phyloP scores from a whole-genome alignment of 2,888 invertebrate species.

The Sinopyrophorus schimmeli region DNA sequence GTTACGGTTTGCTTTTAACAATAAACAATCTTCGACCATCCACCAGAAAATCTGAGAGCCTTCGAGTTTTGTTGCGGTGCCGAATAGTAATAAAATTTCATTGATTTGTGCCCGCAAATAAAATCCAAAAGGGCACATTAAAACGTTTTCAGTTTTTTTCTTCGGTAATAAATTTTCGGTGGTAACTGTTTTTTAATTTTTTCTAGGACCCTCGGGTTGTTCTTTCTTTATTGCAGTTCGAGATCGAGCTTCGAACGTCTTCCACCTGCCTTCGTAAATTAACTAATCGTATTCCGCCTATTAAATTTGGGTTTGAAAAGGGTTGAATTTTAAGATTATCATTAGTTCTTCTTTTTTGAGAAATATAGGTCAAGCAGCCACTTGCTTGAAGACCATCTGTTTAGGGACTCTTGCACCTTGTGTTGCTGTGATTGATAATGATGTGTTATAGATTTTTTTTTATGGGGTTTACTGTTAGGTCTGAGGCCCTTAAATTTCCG shows the following conservation, averaged over 20 bases:
- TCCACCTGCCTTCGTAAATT: constrained; percentile 18
- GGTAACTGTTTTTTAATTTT: not conserved
- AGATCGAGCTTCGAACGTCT: constrained; percentile 12
- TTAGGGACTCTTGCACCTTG: constrained; percentile 16
- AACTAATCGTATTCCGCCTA: constrained; percentile 13
- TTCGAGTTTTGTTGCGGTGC: constrained; percentile 6
- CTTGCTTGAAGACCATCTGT: constrained; percentile 19
- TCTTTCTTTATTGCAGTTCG: too few species aligned
- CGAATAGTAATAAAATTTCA: constrained; percentile 12
- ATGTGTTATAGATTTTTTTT: constrained; percentile 3
- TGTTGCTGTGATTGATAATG: constrained; percentile 19
- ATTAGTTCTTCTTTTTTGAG: constrained; percentile 11
- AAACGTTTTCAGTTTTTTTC: constrained; percentile 12
- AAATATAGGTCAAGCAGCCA: constrained; percentile 26
- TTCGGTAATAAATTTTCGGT: constrained; percentile 13
- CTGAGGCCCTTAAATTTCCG: not conserved
- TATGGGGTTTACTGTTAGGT: not conserved
- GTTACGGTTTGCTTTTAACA: constrained; percentile 24
- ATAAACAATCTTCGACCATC: constrained; percentile 3
- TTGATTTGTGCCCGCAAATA: constrained; percentile 18
- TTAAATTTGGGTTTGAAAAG: constrained; percentile 14
- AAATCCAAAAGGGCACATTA: constrained; percentile 11
- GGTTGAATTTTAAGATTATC: constrained; percentile 22
- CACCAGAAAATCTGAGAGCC: not conserved
- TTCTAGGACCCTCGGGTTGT: not conserved